These are phyloP conservation scores for Lycodopsis pacificus DNA, from an alignment of 2,797 vertebrate species.

Conservation along the genomic window DNA sequence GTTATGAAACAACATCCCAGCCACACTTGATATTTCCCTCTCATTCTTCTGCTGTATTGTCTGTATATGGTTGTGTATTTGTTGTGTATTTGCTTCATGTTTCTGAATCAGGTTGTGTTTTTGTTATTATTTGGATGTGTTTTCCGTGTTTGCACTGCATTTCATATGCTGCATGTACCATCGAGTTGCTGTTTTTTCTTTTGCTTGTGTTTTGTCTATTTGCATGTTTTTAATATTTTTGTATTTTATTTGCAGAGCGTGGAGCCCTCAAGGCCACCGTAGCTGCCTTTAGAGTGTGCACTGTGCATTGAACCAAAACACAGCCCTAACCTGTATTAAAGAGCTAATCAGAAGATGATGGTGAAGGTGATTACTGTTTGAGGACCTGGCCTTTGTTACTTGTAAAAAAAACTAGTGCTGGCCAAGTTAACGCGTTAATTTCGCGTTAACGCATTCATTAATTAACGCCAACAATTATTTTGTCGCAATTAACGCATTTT, in stretches of 20 bases:
- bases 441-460: too few relatives aligned
- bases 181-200: not conserved
- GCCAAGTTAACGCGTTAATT: too few relatives aligned
- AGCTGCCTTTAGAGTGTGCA: not conserved
- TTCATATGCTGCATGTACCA: not conserved
- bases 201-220: not conserved
- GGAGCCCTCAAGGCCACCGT: not conserved
- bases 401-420: constrained; percentile 13
- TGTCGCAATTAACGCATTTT: too few relatives aligned
- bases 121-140: not conserved
- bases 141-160: not conserved
- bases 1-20: not conserved
- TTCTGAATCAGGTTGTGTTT: not conserved
- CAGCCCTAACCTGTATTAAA: constrained; percentile 4
- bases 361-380: constrained; percentile 36
- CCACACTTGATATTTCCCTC: not conserved
- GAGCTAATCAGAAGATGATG: constrained; percentile 44
- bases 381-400: constrained; percentile 42
- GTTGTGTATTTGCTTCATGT: not conserved
- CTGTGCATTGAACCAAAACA: constrained; percentile 15
- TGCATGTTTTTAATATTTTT: not conserved
- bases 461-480: too few relatives aligned
- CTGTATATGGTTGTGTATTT: not conserved
- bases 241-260: not conserved
- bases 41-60: not conserved